A percentile compares a stretch with the other conserved stretches of the same genome.
Evolutionary conservation across 2,113 vertebrate species (phyloP).

Genomic region (Eonycteris spelaea): DNA sequence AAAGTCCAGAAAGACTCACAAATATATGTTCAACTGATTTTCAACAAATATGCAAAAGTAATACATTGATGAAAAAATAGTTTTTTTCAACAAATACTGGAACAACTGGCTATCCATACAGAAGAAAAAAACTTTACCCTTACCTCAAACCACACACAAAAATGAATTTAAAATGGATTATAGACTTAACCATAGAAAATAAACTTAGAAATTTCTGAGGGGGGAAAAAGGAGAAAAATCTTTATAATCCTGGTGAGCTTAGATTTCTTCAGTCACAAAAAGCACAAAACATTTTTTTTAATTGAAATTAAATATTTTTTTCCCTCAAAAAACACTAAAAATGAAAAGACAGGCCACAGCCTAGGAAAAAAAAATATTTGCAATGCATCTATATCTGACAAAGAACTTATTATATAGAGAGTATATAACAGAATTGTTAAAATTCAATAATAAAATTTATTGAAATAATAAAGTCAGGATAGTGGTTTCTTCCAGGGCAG

Average conservation of each 20-base stretch:
- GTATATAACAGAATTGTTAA: neutral
- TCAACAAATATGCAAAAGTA: slow-evolving; percentile 14
- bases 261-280: neutral
- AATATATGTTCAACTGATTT: neutral
- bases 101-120: neutral
- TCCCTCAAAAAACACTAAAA: neutral
- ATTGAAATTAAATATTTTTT: neutral
- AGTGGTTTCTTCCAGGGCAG: neutral
- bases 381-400: neutral
- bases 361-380: neutral
- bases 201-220: neutral
- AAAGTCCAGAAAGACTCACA: neutral
- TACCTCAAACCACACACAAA: neutral
- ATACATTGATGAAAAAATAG: neutral
- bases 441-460: slow-evolving; percentile 6
- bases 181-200: neutral
- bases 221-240: neutral
- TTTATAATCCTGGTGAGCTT: neutral
- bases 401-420: neutral
- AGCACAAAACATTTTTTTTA: neutral
- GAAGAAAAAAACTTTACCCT: neutral
- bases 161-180: slow-evolving; percentile 24
- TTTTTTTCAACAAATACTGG: slow-evolving; percentile 1
- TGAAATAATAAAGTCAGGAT: neutral
- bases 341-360: neutral